phyloP scores from a whole-genome alignment of 2,797 vertebrate species.

The Aphelocoma californica region DNA sequence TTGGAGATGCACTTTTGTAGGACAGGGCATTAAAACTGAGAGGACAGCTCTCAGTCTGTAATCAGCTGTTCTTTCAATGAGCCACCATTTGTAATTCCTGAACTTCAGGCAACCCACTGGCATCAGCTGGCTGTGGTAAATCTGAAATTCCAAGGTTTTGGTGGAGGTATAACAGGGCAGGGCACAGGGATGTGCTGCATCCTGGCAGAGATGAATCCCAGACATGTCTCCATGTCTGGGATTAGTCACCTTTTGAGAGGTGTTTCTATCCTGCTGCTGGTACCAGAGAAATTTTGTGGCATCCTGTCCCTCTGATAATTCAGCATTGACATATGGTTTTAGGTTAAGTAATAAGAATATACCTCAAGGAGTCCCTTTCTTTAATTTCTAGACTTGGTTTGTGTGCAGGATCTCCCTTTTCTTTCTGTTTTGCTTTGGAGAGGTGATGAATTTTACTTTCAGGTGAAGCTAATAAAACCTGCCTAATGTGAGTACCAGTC shows the following conservation, averaged over 20 bases:
- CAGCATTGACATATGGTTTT: background rate
- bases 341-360: background rate
- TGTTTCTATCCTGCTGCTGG: background rate
- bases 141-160: background rate
- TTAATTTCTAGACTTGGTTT: background rate
- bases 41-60: background rate
- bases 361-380: background rate
- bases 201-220: background rate
- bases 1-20: background rate
- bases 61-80: background rate
- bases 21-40: background rate
- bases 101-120: background rate
- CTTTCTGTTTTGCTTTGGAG: background rate
- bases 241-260: background rate
- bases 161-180: background rate
- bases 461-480: background rate
- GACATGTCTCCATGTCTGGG: background rate
- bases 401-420: background rate
- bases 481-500: background rate
- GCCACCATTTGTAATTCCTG: background rate
- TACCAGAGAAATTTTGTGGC: background rate
- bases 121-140: constrained; percentile 18
- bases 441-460: background rate
- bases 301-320: background rate
- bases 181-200: background rate